Evolutionary conservation across 2,113 vertebrate species (phyloP).

Genomic region (Lathamus discolor): DNA sequence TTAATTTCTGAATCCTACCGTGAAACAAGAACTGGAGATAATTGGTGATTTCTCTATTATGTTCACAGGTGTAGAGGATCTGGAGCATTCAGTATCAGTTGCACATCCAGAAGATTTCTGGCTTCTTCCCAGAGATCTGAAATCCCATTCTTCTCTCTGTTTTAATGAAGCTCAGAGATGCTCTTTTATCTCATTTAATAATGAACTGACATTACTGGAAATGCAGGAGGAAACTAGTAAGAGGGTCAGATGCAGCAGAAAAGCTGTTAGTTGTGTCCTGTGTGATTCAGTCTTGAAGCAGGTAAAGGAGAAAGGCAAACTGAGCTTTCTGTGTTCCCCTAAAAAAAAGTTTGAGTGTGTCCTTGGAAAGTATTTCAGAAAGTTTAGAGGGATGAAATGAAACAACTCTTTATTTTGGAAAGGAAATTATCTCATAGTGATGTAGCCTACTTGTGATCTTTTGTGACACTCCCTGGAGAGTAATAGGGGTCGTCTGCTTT

Average conservation of each 20-base stretch:
- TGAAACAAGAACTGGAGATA: neutral
- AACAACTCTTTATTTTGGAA: neutral
- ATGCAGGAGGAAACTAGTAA: conserved; percentile 42
- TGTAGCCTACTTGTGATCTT: neutral
- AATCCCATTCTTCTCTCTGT: conserved; percentile 61
- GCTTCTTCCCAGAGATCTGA: conserved; percentile 65
- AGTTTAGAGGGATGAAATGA: neutral
- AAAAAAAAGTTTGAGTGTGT: neutral
- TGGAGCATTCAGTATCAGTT: conserved; percentile 73
- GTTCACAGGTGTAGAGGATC: conserved; percentile 67
- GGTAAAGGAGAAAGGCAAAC: conserved; percentile 33
- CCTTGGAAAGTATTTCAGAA: neutral
- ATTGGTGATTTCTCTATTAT: conserved; percentile 35
- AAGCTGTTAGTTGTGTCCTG: conserved; percentile 75
- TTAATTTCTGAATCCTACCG: neutral
- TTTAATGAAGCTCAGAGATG: conserved; percentile 68
- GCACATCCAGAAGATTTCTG: conserved; percentile 67
- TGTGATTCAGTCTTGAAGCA: conserved; percentile 72
- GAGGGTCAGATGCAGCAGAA: conserved; percentile 72
- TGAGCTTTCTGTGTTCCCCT: neutral
- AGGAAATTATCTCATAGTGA: neutral
- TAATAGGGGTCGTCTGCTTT: neutral
- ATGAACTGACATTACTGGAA: conserved; percentile 74
- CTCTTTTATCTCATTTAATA: conserved; percentile 68
- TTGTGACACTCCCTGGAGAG: neutral